Base-by-base conservation (phyloP, 2,888 invertebrate genomes). In the Ligdia adustata region DNA sequence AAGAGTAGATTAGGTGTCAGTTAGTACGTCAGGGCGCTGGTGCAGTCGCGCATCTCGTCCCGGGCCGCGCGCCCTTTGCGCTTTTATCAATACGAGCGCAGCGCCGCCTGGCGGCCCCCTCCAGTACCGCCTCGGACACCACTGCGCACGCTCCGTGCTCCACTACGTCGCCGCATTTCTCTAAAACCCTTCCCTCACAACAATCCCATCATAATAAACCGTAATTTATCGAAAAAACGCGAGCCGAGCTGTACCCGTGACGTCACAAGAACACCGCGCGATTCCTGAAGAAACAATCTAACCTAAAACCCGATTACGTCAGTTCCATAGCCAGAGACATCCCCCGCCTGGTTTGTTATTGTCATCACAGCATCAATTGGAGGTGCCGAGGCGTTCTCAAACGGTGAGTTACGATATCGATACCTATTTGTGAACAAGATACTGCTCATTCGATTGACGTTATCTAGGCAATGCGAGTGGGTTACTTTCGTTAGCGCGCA, bases 131-230 rank as follows among this genome's bases (percentile, higher is more conserved):
- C 56, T 57, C 64, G 69, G 78, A 64, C 68, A 68, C 73, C 70
- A 84, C 62, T 87, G 89, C 89, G 89, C 88, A 87, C 79, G 71
- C 88, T 83, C 89, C 75, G 62, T 76, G 71, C 66, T 72, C 74
- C 72, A 70, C 74, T 64, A 74, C 73, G 69, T 75, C 75, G 77
- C 78, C 75, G 84, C 83, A 85, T 82, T 77, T 72, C 69, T 74
- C 60, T 64, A 68, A 72, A 66, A 60, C 65, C 71, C 60, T 64
- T 72, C 69, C 75, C 74, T 66, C 71, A 75, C 82, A 82, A 81
- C 74, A 79, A 79, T 70, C 75, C 75, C 64, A 65, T 55, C 68
- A 75, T 71, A 78, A 71, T 63, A 72, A 68, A 66, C 45, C 61
- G 60, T 62, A 65, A 64, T 65, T 59, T 59, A 52, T 52, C 35